Evolutionary conservation across 2,888 invertebrate genomes (phyloP).

Genomic region (Thalpophila matura): DNA sequence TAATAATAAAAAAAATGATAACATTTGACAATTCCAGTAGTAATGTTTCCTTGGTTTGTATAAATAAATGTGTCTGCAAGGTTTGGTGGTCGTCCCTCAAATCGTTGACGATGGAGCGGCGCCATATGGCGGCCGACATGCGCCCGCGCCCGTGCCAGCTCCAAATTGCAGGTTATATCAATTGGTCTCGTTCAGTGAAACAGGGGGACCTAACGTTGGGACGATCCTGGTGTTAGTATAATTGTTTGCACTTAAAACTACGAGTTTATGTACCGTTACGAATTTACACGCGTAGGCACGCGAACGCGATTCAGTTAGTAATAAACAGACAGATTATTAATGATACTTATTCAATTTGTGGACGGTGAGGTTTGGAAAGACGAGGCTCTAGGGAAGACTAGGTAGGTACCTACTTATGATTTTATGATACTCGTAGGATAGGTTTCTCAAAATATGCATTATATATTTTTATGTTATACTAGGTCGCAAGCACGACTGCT

Average conservation of each 20-base stretch:
- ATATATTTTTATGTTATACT: too few species aligned
- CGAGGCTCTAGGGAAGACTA: background rate
- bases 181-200: conserved; percentile 84
- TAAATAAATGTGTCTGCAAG: conserved; percentile 60
- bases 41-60: conserved; percentile 55
- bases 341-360: conserved; percentile 5
- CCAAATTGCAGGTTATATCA: conserved; percentile 88
- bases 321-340: background rate
- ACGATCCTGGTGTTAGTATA: conserved; percentile 65
- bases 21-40: conserved; percentile 44
- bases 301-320: background rate
- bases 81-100: conserved; percentile 75
- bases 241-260: conserved; percentile 61
- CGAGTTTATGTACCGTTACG: conserved; percentile 59
- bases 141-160: conserved; percentile 77
- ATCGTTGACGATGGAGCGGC: conserved; percentile 72
- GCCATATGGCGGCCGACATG: conserved; percentile 86
- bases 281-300: conserved; percentile 57
- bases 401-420: too few species aligned
- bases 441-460: too few species aligned
- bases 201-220: conserved; percentile 72
- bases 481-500: too few species aligned
- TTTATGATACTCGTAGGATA: too few species aligned
- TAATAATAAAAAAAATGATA: background rate
- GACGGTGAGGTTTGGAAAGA: background rate